These are phyloP conservation scores for Athrips mouffetella DNA, from an alignment of 2,888 invertebrate genomes.

Conservation along the genomic window DNA sequence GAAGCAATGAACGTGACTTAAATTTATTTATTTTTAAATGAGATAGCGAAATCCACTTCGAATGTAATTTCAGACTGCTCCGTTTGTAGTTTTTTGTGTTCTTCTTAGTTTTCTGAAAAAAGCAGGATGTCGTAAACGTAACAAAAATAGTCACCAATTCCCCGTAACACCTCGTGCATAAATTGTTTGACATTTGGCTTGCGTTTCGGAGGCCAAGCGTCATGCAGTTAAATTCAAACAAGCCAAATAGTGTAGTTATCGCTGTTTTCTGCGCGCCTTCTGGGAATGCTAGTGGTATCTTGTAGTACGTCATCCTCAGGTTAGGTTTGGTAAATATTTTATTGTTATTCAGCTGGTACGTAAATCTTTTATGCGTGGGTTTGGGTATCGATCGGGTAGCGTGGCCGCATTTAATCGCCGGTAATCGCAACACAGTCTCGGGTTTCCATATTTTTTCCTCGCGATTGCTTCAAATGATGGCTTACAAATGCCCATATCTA, in stretches of 20 bases:
- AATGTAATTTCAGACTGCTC: no score
- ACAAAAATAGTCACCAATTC: neutral
- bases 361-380: neutral
- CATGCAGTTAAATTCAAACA: neutral
- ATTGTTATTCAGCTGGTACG: neutral
- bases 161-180: neutral
- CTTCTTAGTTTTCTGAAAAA: neutral
- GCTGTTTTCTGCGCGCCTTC: neutral
- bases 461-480: slow-evolving; percentile 11
- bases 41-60: no score
- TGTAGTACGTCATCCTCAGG: neutral
- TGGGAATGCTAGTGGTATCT: neutral
- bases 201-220: neutral
- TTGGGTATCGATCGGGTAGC: neutral
- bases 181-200: neutral
- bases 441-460: slow-evolving; percentile 6
- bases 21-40: no score
- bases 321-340: neutral
- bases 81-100: neutral
- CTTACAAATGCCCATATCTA: slow-evolving; percentile 2
- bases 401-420: neutral
- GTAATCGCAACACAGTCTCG: slow-evolving; percentile 10
- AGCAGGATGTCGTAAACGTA: neutral
- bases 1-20: no score
- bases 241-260: neutral